Base-by-base conservation (phyloP, 2,797 vertebrate genomes). In the Choloepus didactylus region DNA sequence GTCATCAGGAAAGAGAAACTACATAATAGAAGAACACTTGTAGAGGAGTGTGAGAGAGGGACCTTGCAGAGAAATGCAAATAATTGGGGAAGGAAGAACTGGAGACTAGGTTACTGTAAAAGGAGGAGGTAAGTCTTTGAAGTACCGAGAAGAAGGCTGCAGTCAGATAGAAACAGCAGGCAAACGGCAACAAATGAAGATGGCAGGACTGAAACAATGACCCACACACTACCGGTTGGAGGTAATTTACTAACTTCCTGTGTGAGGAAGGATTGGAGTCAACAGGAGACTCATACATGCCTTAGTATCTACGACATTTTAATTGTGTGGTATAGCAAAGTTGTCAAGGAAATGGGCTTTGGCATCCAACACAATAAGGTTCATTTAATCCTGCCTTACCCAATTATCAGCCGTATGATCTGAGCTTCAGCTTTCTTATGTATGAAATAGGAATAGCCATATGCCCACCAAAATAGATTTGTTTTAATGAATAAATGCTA, bases 201-300 rank as follows among this genome's bases (percentile, higher is more conserved):
- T 87, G 64, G 54, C 76, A 93, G 19, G 59, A 69, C 12, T 64
- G 41, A 46, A 81, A 56, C 29, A 67, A 44, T 85, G n/a, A 95
- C 27, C 12, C 5, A 72, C 62, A 18, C 44, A 81, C 10, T 64
- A 27, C 27, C 84, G 9, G 35, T 54, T 92, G 51, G 27, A 94
- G 81, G n/a, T 44, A 87, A 96, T 93, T 97, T 38, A 49, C 51
- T 91, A 81, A 92, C 25, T 94, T 93, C 62, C 29, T 91, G 23
- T 21, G 23, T 91, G 56, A 80, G 70, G 25, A 90, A 86, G 4
- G 59, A 54, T 16, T 86, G 27, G 21, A 54, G 35, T 86, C 38
- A 87, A 54, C 46, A 27, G 35, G 38, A 72, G 31, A 59, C 60
- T 44, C 14, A 1, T 73, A 59, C 18, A 83, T 89, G 54, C 27